Evolutionary conservation across 92 coral and sea anemone genomes (phyloP), one percentile per base, ranked within the genome.

Genomic region (Palythoa grandiflora): DNA sequence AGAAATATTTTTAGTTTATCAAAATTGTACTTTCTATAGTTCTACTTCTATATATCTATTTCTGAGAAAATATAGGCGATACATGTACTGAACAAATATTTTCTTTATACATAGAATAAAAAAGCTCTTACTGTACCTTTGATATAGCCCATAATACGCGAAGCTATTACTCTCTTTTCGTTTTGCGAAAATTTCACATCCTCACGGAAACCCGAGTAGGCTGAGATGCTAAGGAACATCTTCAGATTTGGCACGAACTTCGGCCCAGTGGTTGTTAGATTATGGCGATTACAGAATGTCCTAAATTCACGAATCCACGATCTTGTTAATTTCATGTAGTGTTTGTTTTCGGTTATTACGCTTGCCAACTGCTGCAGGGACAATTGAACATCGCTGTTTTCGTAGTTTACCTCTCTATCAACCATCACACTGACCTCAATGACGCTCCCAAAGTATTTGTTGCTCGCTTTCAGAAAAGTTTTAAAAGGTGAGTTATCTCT

Each of bases 91-190:
- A 55, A 55, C 28, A 55, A 55, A 55, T 55, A 55, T 2, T 16
- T 55, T 10, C 63, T 55, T 11, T 55, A 55, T 16, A 55, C 6
- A 6, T 5, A 10, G 11, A 55, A 16, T 10, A 55, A 66, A 66
- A 6, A 0, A 14, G 21, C 13, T 10, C n/a, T 35, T 1, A 54
- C 83, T 19, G 13, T 84, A 78, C 87, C 83, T 61, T 93, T 87
- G 61, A 91, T 91, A 90, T 84, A 95, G 73, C 88, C 92, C 10
- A 88, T 66, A 16, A 91, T 74, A 63, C 94, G 98, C 5, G 98
- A 91, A 19, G 96, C 98, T 35, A 9, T n/a, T 54, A 95, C 86
- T 5, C 51, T 77, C 7, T 74, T 57, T 28, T 83, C 80, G 57
- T 93, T 89, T 39, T 61, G 75, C 17, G 98, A 91, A 9, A 95